Evolutionary conservation across 2,888 invertebrate genomes (phyloP).

Genomic region (Nephrotoma appendiculata): DNA sequence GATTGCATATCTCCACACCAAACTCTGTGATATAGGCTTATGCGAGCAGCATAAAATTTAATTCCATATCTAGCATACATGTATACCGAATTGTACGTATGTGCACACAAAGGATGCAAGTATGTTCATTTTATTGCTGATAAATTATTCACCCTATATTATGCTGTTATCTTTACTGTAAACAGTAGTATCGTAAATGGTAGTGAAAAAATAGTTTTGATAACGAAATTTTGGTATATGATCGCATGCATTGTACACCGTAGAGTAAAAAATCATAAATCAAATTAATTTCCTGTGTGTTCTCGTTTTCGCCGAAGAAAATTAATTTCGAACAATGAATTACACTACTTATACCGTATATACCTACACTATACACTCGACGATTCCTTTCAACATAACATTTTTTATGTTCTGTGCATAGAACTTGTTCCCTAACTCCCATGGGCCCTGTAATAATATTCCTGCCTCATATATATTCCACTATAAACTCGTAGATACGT

Average conservation of each 20-base stretch:
- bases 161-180: neutral
- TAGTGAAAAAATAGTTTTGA: neutral
- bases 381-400: neutral
- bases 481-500: neutral
- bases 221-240: neutral
- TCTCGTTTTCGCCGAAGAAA: neutral
- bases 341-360: neutral
- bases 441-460: neutral
- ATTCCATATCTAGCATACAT: neutral
- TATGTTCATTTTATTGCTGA: neutral
- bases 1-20: neutral
- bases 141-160: neutral
- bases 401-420: neutral
- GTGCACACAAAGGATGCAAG: neutral
- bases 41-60: neutral
- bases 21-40: neutral
- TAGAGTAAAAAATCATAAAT: neutral
- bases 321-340: neutral
- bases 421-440: neutral
- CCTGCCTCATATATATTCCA: neutral
- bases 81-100: too few relatives aligned
- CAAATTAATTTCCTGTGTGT: neutral
- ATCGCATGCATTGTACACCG: neutral
- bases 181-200: neutral
- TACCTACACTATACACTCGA: neutral